These are phyloP conservation scores for Onychomys arenicola DNA, from an alignment of 2,797 vertebrate genomes.

Conservation along the genomic window DNA sequence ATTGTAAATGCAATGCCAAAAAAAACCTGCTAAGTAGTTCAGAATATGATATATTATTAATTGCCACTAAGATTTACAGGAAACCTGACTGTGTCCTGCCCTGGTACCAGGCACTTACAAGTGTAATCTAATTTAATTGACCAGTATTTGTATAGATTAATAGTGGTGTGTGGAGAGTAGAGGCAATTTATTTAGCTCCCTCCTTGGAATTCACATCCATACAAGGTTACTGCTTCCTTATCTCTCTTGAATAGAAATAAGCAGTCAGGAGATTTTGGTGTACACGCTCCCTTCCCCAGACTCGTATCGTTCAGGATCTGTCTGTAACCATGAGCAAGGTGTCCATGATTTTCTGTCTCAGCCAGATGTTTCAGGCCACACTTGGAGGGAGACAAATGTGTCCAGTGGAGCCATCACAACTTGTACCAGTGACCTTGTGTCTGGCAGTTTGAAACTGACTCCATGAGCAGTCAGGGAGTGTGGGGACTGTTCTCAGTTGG, in stretches of 20 bases:
- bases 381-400: slow-evolving; percentile 45
- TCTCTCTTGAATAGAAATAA: slow-evolving; percentile 68
- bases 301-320: slow-evolving; percentile 29
- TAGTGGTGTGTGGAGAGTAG: slow-evolving; percentile 39
- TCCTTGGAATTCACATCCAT: slow-evolving; percentile 71
- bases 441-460: not conserved
- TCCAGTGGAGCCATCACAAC: slow-evolving; percentile 12
- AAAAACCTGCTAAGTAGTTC: not conserved
- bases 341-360: slow-evolving; percentile 51
- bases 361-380: slow-evolving; percentile 70
- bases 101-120: slow-evolving; percentile 55
- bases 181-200: slow-evolving; percentile 64
- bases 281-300: not conserved
- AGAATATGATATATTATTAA: slow-evolving; percentile 68
- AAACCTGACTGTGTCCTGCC: slow-evolving; percentile 25
- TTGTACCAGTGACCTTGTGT: slow-evolving; percentile 59
- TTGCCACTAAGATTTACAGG: slow-evolving; percentile 63
- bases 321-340: slow-evolving; percentile 22
- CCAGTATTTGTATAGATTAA: slow-evolving; percentile 71
- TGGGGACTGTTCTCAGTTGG: not conserved
- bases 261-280: not conserved
- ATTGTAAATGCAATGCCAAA: slow-evolving; percentile 60
- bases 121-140: slow-evolving; percentile 72
- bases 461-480: not conserved
- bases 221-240: slow-evolving; percentile 70